Base-by-base conservation (phyloP, 37 sponge, comb jelly and placozoan species). In the Halisarca cf. caerulea region DNA sequence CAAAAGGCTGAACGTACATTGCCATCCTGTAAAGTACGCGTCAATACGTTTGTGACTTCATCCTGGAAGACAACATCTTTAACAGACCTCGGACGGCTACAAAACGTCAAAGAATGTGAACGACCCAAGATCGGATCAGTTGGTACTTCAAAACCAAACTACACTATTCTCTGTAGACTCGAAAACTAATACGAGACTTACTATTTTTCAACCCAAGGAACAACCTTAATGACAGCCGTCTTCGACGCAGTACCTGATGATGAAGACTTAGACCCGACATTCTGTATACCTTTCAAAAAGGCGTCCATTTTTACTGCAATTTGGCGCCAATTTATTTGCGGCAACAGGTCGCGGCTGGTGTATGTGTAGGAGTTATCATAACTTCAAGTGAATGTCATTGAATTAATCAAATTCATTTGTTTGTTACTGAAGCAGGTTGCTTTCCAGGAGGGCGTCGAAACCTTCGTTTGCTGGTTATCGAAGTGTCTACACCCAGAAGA, bases 201-300 rank as follows among this genome's bases (percentile, higher is more conserved):
- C 96, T 98, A 98, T 91, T 98, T 98, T 59, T 98, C 98, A 23
- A 98, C 96, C 98, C 98, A 98, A 27, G 98, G 98, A 25, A 85
- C 51, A 6, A 61, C 23, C 57, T 78, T 86, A 39, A 43, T 71
- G 24, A 85, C 81, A 2, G 58, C 39, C 18, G 23, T 38, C 24
- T n/a, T 1, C 17, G 69, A 68, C 27, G 17, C 45, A 2, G 2
- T 14, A 25, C 44, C 20, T 44, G 43, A 40, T 42, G 42, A 21
- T n/a, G 40, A 58, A 53, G 2, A 58, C 62, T 80, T 86, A 40
- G 59, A 44, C n/a, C 36, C 83, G 70, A 70, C 23, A 57, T 64
- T 79, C 7, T 61, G 64, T n/a, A 42, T 17, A 14, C 89, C 85
- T 66, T 88, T 85, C 38, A 94, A 77, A 51, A 94, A 94, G 17